Conservation (phyloP, 2,797 vertebrate species). For the Muraenolepis orangiensis region DNA sequence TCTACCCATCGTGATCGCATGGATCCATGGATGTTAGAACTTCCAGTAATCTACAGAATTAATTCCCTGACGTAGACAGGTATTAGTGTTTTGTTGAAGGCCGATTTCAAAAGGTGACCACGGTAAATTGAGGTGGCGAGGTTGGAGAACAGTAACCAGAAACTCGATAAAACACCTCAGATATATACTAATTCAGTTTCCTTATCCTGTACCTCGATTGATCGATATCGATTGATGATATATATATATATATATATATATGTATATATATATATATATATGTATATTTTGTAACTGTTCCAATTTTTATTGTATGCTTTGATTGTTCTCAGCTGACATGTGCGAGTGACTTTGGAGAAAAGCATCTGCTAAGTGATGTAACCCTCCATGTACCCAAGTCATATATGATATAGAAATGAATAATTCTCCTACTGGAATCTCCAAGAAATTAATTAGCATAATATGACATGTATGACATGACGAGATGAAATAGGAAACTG, state of each 20-base stretch:
- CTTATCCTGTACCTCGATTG: neutral
- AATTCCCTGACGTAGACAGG: neutral
- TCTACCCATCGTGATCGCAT: neutral
- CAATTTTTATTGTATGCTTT: neutral
- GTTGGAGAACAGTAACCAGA: neutral
- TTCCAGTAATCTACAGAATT: neutral
- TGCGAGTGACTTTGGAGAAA: neutral
- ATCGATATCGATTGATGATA: neutral
- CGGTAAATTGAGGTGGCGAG: neutral
- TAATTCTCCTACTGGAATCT: neutral
- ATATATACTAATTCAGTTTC: neutral
- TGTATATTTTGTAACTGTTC: neutral
- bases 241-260: too few relatives aligned
- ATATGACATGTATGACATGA: neutral
- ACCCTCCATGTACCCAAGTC: neutral
- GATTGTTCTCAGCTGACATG: neutral
- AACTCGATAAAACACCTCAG: neutral
- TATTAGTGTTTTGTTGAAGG: neutral
- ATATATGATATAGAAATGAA: neutral
- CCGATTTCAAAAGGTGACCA: neutral
- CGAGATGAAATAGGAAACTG: neutral
- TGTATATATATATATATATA: too few relatives aligned
- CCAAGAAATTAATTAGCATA: too few relatives aligned
- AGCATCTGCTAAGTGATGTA: neutral
- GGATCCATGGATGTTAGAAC: neutral